Evolutionary conservation across 2,888 invertebrate species (phyloP).

Genomic region (Stramonita haemastoma): DNA sequence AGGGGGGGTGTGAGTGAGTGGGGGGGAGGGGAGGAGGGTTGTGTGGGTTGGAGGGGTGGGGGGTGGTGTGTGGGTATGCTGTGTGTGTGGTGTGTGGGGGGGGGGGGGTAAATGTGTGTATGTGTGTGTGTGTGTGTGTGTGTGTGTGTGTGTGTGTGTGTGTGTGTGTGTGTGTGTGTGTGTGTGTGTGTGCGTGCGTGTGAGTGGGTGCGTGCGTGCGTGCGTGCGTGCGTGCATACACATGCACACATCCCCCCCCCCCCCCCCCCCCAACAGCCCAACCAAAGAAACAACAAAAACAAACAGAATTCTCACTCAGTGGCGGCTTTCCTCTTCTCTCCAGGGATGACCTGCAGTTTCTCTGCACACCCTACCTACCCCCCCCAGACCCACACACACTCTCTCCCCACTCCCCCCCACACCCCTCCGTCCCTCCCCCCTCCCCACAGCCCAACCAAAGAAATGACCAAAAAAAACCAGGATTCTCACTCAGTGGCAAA

Average conservation of each 20-base stretch:
- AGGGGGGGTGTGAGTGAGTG: too few relatives aligned
- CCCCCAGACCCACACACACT: too few relatives aligned
- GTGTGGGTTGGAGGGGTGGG: too few relatives aligned
- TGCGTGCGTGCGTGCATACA: neutral
- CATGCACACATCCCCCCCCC: too few relatives aligned
- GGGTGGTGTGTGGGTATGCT: neutral
- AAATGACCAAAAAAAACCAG: neutral
- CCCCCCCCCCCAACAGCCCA: too few relatives aligned
- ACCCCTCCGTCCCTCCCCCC: too few relatives aligned
- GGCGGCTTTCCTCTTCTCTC: constrained; percentile 31
- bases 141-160: neutral
- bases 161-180: neutral
- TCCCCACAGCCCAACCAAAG: too few relatives aligned
- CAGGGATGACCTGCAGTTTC: neutral
- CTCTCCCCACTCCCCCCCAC: too few relatives aligned
- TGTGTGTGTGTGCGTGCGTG: neutral
- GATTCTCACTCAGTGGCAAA: too few relatives aligned
- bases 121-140: neutral
- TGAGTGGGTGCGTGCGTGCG: too few relatives aligned
- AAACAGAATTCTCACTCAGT: neutral
- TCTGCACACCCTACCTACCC: neutral
- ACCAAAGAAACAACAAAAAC: neutral
- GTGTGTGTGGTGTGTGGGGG: neutral
- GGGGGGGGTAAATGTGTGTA: neutral
- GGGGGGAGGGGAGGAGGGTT: neutral